A percentile compares a stretch with the other conserved stretches of the same genome.
phyloP scores from a whole-genome alignment of 2,888 invertebrate genomes.

The Cristatella mucedo region DNA sequence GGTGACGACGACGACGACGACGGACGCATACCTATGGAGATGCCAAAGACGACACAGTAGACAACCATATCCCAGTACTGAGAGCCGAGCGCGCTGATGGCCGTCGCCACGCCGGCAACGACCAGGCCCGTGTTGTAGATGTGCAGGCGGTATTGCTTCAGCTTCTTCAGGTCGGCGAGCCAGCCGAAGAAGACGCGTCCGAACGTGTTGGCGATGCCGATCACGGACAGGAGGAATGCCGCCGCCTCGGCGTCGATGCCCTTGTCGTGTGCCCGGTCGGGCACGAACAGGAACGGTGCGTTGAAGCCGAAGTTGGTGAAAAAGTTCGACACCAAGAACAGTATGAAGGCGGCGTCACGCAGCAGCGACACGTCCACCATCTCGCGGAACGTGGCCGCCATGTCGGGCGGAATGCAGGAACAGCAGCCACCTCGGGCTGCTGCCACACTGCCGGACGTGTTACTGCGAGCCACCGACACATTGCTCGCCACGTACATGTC shows the following conservation, averaged over 20 bases:
- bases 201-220: conserved; percentile 80
- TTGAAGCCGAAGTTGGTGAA: conserved; percentile 82
- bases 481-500: conserved; percentile 31
- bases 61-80: conserved; percentile 56
- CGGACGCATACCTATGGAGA: conserved; percentile 33
- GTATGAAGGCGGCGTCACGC: conserved; percentile 67
- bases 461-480: conserved; percentile 20
- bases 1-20: too few species aligned
- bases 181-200: conserved; percentile 56
- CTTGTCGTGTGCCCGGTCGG: conserved; percentile 47
- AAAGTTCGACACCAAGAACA: conserved; percentile 73
- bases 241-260: conserved; percentile 38
- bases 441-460: too few species aligned
- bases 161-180: conserved; percentile 44
- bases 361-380: conserved; percentile 75
- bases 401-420: too few species aligned
- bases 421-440: too few species aligned
- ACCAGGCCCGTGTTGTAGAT: conserved; percentile 77
- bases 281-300: conserved; percentile 77
- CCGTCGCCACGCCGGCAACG: conserved; percentile 70
- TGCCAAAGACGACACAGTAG: conserved; percentile 47
- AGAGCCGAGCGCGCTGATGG: conserved; percentile 57
- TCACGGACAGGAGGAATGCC: conserved; percentile 60
- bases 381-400: conserved; percentile 22
- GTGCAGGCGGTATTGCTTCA: conserved; percentile 57